Percentiles rank a stretch among this genome's conserved stretches.
These are phyloP conservation scores for Poecilia gillii DNA, from an alignment of 2,797 vertebrate species.

Conservation along the genomic window DNA sequence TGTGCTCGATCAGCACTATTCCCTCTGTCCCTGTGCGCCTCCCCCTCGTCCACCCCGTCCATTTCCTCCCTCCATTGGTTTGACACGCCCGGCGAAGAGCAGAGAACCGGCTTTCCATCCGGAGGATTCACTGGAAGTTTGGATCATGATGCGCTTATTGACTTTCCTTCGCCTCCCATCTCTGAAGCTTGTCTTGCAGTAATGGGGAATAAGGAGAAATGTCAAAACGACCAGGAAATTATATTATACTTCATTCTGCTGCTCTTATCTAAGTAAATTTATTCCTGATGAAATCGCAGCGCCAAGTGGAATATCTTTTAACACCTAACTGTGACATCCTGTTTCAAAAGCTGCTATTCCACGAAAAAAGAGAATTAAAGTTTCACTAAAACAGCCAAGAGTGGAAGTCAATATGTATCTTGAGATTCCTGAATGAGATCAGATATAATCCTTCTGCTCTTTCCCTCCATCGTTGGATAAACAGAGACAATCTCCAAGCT, in stretches of 20 bases:
- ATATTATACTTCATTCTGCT: slow-evolving; percentile 16
- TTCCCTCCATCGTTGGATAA: slow-evolving; percentile 68
- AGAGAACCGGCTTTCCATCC: slow-evolving; percentile 21
- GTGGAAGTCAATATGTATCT: slow-evolving; percentile 62
- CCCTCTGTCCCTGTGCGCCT: slow-evolving; percentile 48
- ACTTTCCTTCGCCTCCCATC: slow-evolving; percentile 44
- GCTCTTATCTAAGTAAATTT: slow-evolving; percentile 47
- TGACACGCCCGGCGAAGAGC: slow-evolving; percentile 46
- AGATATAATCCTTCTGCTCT: slow-evolving; percentile 65
- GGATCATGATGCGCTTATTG: slow-evolving; percentile 50
- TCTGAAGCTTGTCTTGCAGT: slow-evolving; percentile 35
- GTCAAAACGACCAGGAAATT: slow-evolving; percentile 55
- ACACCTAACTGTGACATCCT: slow-evolving; percentile 43
- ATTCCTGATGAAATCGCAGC: slow-evolving; percentile 14
- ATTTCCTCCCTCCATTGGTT: slow-evolving; percentile 63
- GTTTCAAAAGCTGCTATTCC: slow-evolving; percentile 30
- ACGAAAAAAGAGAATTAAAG: slow-evolving; percentile 49
- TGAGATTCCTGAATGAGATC: slow-evolving; percentile 58
- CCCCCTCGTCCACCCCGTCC: slow-evolving; percentile 58
- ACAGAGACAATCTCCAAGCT: slow-evolving; percentile 66
- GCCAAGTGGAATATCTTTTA: slow-evolving; percentile 27
- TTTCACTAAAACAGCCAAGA: slow-evolving; percentile 40
- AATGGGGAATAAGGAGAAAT: slow-evolving; percentile 53
- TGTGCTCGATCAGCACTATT: slow-evolving; percentile 73
- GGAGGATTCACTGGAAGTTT: slow-evolving; percentile 43